Conservation (phyloP, 2,888 invertebrate species). For the Phengaris arion region DNA sequence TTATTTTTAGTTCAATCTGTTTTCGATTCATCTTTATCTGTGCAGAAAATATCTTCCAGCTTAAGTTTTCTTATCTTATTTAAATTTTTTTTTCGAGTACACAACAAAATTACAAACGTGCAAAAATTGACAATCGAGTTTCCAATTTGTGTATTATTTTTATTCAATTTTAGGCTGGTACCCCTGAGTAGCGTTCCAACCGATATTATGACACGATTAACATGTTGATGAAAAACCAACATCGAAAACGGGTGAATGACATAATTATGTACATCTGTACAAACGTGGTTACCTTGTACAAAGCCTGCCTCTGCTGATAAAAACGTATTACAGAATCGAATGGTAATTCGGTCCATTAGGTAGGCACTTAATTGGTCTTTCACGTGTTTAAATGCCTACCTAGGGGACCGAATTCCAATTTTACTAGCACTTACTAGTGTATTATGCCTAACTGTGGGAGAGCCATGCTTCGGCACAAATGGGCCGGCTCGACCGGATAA, state of each 20-base stretch:
- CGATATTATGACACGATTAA: constrained; percentile 77
- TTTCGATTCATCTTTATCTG: neutral
- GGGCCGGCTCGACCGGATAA: no score
- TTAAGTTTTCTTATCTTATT: neutral
- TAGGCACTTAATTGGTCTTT: no score
- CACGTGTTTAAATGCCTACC: neutral
- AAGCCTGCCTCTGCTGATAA: neutral
- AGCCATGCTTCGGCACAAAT: no score
- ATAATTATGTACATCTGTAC: constrained; percentile 35
- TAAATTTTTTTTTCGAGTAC: constrained; percentile 1
- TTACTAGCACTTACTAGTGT: neutral
- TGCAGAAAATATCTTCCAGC: neutral
- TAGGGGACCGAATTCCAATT: neutral
- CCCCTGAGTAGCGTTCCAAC: constrained; percentile 58
- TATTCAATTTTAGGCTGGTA: constrained; percentile 77
- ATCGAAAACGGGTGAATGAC: constrained; percentile 42
- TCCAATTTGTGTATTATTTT: constrained; percentile 71
- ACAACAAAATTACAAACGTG: neutral
- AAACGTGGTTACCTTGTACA: neutral
- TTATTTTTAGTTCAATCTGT: neutral
- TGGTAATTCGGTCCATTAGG: neutral
- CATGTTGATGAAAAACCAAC: constrained; percentile 79
- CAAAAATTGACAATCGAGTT: constrained; percentile 58
- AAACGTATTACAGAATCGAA: neutral
- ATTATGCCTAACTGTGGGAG: no score